Evolutionary conservation across 2,888 invertebrate species (phyloP).

Genomic region (Branchellion lobata): DNA sequence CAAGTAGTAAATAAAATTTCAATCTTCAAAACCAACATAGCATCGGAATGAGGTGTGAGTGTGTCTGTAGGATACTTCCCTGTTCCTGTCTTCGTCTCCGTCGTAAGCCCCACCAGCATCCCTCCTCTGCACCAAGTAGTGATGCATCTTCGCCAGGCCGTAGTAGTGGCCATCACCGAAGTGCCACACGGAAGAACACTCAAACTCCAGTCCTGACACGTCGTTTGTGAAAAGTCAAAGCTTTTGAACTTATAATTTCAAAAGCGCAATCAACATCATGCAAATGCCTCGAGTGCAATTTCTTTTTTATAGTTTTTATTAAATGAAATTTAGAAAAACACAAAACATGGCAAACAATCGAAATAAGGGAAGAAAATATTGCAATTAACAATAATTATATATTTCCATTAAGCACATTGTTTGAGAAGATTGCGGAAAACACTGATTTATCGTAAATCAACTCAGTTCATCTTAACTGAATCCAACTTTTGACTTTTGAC

Average conservation of each 20-base stretch:
- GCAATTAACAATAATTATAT: too few species aligned
- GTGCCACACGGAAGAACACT: constrained; percentile 16
- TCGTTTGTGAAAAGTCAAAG: too few species aligned
- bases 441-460: too few species aligned
- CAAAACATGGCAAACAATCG: too few species aligned
- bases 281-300: not conserved
- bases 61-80: not conserved
- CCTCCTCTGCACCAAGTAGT: not conserved
- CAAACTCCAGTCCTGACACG: constrained; percentile 25
- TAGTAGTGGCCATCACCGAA: not conserved
- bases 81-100: not conserved
- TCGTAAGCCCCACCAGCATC: not conserved
- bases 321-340: too few species aligned
- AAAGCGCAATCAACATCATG: not conserved
- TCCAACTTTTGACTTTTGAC: too few species aligned
- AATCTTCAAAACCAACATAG: not conserved
- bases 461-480: too few species aligned
- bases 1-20: too few species aligned
- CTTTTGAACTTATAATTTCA: not conserved
- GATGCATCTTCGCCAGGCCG: constrained; percentile 16
- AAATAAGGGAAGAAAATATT: too few species aligned
- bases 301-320: too few species aligned
- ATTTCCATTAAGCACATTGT: too few species aligned
- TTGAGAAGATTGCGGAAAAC: too few species aligned
- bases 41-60: constrained; percentile 6